Percentiles rank a stretch among this genome's conserved stretches.
Conservation (phyloP, 2,888 invertebrate species). For the Caenorhabditis imperialis region DNA sequence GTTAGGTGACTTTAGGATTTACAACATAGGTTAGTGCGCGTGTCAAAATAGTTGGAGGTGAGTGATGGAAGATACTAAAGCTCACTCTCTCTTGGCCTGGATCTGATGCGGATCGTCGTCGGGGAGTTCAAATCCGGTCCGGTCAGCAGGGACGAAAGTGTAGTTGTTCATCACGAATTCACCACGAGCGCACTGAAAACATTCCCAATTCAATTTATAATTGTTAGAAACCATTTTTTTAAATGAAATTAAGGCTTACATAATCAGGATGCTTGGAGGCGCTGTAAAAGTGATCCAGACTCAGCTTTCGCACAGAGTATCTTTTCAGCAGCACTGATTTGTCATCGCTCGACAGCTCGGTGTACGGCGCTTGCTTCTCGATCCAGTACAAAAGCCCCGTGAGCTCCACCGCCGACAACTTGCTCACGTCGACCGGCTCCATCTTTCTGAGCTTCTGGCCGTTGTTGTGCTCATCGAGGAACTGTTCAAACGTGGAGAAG, state of each 20-base stretch:
- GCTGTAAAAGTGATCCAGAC: slow-evolving; percentile 74
- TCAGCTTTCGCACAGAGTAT: slow-evolving; percentile 73
- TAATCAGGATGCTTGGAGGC: slow-evolving; percentile 70
- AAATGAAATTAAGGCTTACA: slow-evolving; percentile 18
- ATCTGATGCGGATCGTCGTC: slow-evolving; percentile 68
- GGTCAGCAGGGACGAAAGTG: slow-evolving; percentile 70
- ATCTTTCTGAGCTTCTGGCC: slow-evolving; percentile 62
- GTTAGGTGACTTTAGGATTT: slow-evolving; percentile 47
- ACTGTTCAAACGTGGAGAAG: slow-evolving; percentile 66
- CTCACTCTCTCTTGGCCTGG: slow-evolving; percentile 65
- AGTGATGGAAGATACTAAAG: too few relatives aligned
- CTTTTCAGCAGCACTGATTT: slow-evolving; percentile 64
- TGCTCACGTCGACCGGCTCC: slow-evolving; percentile 70
- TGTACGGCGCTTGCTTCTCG: slow-evolving; percentile 70
- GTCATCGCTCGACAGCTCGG: slow-evolving; percentile 60
- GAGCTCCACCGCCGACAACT: slow-evolving; percentile 70
- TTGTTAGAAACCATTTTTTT: not conserved
- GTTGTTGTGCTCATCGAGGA: slow-evolving; percentile 57
- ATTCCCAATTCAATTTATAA: not conserved
- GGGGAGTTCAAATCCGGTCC: slow-evolving; percentile 73
- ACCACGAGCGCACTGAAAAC: slow-evolving; percentile 56
- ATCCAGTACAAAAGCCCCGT: slow-evolving; percentile 75
- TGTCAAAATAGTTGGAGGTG: too few relatives aligned
- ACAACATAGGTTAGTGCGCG: slow-evolving; percentile 57
- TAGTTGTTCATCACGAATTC: slow-evolving; percentile 76